Evolutionary conservation across 2,113 vertebrate genomes (phyloP), one percentile per base, ranked within the genome.

Genomic region (Tetraodon nigroviridis): DNA sequence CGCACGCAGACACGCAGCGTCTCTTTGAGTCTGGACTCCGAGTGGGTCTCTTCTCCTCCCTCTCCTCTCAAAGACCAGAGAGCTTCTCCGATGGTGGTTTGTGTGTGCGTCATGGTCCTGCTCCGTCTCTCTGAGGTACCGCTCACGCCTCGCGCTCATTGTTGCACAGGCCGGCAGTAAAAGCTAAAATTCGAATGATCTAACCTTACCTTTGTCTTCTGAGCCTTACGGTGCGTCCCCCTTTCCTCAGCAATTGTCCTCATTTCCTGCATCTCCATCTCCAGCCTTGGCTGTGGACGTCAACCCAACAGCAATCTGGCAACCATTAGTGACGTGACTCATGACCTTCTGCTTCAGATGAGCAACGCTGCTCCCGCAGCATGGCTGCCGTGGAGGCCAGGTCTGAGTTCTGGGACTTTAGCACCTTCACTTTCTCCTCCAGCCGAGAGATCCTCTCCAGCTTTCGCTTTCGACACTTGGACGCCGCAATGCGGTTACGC

Each of bases 261-360:
- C 64, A 0, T 58, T 75, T 24, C 55, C 61, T 0, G 54, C 53
- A 44, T 57, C 40, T n/a, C 48, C 37, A 17, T 41, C 75, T 22
- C 62, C 29, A 0, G 82, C 57, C 27, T 81, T 86, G 47, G 46
- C 1, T 0, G 80, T 5, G 2, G 44, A 46, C 6, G 44, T n/a
- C 44, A n/a, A 70, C 8, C 65, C 55, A 0, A 84, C 74, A 0
- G 80, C 29, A 3, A 87, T 85, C 66, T 92, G 90, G 70, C 90
- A 96, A 70, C 96, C 96, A 53, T 92, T 95, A 89, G 93, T 96
- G 79, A 96, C 93, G 69, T 98, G 96, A 88, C 92, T 95, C 88
- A 95, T 92, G 76, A 98, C 95, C 75, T 94, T 96, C 87, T 95
- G 94, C 80, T 97, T 98, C 69, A 98, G 92, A 88, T 94, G 94